Evolutionary conservation across 2,113 vertebrate species (phyloP), one percentile per base, ranked within the genome.

Genomic region (Pyxicephalus adspersus): DNA sequence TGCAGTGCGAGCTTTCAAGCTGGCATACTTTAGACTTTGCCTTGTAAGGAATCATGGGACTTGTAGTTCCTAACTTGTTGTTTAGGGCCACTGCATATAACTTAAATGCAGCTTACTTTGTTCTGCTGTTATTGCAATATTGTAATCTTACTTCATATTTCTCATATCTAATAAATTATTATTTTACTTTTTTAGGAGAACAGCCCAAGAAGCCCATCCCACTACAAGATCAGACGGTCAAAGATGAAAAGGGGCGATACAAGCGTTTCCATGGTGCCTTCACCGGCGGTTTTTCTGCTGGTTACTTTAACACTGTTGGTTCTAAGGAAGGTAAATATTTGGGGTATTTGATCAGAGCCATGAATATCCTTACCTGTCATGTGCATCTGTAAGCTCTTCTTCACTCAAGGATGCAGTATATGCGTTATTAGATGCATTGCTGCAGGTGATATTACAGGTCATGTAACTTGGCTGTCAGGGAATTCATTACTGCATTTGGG

Each of bases 181-280:
- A 15, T 79, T 57, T 16, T 64, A 50, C 6, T 86, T 64, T 79
- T 84, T 52, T 9, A 94, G 97, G 96, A 45, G 96, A 97, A 85
- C 91, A 94, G 3, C 75, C 91, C 66, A 97, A 92, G 88, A 98
- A 95, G 85, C 96, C 97, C 0, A 5, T 96, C 80, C 96, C 96
- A 11, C 89, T 99, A 45, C 96, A 97, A 71, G 96, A 99, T 0
- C 98, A 99, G 90, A 97, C 94, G 0, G 98, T 99, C 84, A 95
- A 92, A 83, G 97, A 99, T 87, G 98, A 97, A 71, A 97, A 95
- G 75, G 98, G 97, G 0, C 89, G 97, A 0, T 98, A 93, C 52
- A 91, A 96, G 68, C 90, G 97, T 68, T 99, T 99, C 83, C 98
- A 99, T 15, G 98, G 98, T 0, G 98, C 98, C 0, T 99, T 99